Evolutionary conservation across 2,113 vertebrate species (phyloP).

Genomic region (Pristiophorus japonicus): DNA sequence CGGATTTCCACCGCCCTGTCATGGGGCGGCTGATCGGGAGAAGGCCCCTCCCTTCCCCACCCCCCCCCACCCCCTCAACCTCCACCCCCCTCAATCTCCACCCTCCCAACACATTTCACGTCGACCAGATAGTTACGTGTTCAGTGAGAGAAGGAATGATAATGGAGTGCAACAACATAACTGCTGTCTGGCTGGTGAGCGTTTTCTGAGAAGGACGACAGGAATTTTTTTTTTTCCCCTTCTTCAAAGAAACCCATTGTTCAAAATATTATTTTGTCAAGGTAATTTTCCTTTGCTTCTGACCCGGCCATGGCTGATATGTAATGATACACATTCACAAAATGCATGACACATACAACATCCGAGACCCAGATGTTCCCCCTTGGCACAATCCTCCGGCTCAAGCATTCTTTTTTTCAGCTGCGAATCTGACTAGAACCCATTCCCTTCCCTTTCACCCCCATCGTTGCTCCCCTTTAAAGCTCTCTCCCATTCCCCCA

Average conservation of each 20-base stretch:
- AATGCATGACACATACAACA: not conserved
- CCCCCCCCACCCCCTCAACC: not conserved
- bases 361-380: slow-evolving; percentile 4
- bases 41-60: not conserved
- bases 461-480: too few species aligned
- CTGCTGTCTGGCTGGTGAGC: not conserved
- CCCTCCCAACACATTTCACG: not conserved
- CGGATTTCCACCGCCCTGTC: not conserved
- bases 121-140: too few species aligned
- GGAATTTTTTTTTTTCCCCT: not conserved
- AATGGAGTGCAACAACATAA: too few species aligned
- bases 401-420: not conserved
- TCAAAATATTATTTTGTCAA: slow-evolving; percentile 25
- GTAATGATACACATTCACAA: slow-evolving; percentile 22
- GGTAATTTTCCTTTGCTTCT: slow-evolving; percentile 10
- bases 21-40: not conserved
- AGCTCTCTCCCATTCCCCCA: too few species aligned
- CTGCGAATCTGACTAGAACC: not conserved
- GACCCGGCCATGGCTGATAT: not conserved
- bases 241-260: not conserved
- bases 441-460: not conserved
- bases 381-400: not conserved
- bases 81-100: too few species aligned
- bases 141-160: not conserved
- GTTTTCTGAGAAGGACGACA: not conserved